Base-by-base conservation (phyloP, 1,140 invertebrate species). In the Aporrectodea caliginosa region DNA sequence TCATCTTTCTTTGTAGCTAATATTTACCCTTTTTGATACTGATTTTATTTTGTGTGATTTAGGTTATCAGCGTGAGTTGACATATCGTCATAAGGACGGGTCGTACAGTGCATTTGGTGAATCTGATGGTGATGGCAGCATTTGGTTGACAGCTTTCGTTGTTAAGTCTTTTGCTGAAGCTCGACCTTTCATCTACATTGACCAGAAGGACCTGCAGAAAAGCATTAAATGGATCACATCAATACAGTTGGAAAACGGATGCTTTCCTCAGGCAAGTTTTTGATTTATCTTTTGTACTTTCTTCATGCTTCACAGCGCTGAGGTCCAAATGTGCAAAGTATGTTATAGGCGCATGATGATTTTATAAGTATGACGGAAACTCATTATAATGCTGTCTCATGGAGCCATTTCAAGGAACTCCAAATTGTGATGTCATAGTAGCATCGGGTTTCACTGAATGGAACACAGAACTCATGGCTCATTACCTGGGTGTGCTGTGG, bases 71-170 rank as follows among this genome's bases (percentile, higher is more conserved):
- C 91, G 95, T 81, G 92, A 99, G 85, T 90, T 99, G 82, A 95
- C 93, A 0, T 99, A 95, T 87, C 92, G 92, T 75, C 93, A 94
- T 80, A 85, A 89, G 2, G 97, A 99, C 87, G 96, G 96, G 1
- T 98, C 96, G 0, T 99, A 98, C 86, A 96, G 95, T 86, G 93
- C 95, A 16, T 98, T 98, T 87, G 95, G 94, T 43, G 90, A 92
- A 80, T 90, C 90, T 32, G 94, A 97, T 84, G 88, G 90, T 2
- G 91, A 90, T 78, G 94, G 97, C 22, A 97, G 95, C 85, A 94
- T 95, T n/a, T 99, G 96, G 96, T 90, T 99, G 79, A 99, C 98
- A 1, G 95, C 97, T 2, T 97, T 98, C 85, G 95, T 98, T 0
- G 92, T 93, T 0, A 92, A 95, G 82, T 94, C 95, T 43, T 93